These are phyloP conservation scores for Leptosomus discolor DNA, from an alignment of 2,113 vertebrate genomes.

Conservation along the genomic window DNA sequence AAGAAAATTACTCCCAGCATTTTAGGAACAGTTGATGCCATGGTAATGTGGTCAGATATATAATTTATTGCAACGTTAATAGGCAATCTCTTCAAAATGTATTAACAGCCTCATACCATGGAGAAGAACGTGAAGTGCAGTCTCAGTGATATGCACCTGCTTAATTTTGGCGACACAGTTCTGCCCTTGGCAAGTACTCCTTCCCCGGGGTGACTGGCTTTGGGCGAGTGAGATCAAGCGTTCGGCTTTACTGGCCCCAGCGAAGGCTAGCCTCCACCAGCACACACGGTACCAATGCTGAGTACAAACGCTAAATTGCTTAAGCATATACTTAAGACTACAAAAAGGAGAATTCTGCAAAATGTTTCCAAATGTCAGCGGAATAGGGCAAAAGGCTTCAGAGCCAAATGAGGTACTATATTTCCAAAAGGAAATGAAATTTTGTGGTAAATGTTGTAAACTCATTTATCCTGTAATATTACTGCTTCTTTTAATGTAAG, in stretches of 20 bases:
- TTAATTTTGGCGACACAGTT: background rate
- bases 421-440: background rate
- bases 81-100: background rate
- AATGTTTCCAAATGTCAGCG: background rate
- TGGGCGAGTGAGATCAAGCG: background rate
- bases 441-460: no score
- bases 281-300: accelerated
- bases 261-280: background rate
- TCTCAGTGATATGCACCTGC: background rate
- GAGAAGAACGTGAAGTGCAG: background rate
- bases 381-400: background rate
- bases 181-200: background rate
- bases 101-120: background rate
- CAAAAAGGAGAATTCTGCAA: background rate
- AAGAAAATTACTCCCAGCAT: background rate
- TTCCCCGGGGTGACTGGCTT: background rate
- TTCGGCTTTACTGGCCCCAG: background rate
- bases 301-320: no score
- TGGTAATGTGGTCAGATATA: conserved; percentile 20
- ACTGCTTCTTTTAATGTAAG: background rate
- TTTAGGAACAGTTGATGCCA: conserved; percentile 44
- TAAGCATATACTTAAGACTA: accelerated
- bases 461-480: background rate
- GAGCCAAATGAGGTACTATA: background rate
- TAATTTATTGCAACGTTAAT: conserved; percentile 46